These are phyloP conservation scores for Pelosia muscerda DNA, from an alignment of 2,888 invertebrate species.

Conservation along the genomic window DNA sequence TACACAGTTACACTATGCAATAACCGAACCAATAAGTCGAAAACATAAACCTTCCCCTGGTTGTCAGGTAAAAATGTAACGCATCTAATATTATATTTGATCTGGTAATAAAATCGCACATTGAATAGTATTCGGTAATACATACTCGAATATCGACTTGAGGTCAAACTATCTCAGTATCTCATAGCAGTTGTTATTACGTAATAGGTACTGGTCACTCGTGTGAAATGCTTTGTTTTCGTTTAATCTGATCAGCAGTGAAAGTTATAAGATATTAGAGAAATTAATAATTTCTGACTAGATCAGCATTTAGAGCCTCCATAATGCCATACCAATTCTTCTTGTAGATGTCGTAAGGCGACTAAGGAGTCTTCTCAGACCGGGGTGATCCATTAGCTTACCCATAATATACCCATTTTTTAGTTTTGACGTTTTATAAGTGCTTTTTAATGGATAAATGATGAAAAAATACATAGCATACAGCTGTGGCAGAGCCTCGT, in stretches of 20 bases:
- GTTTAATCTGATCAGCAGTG: conserved; percentile 43
- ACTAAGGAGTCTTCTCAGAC: too few relatives aligned
- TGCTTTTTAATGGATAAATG: too few relatives aligned
- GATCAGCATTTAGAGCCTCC: too few relatives aligned
- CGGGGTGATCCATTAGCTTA: too few relatives aligned
- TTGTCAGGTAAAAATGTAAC: too few relatives aligned
- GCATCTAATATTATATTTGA: not conserved
- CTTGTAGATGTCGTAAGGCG: too few relatives aligned
- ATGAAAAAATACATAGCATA: too few relatives aligned
- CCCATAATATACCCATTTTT: too few relatives aligned
- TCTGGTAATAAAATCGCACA: not conserved
- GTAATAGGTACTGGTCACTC: conserved; percentile 14
- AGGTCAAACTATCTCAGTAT: conserved; percentile 8
- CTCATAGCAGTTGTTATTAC: conserved; percentile 27
- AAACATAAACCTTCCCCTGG: too few relatives aligned
- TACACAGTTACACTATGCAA: not conserved
- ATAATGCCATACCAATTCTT: too few relatives aligned
- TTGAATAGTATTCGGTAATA: not conserved
- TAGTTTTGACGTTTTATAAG: too few relatives aligned
- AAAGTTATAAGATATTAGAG: conserved; percentile 48
- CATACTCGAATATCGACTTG: not conserved
- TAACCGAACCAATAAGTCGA: not conserved
- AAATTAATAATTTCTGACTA: conserved; percentile 38
- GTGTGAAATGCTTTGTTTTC: conserved; percentile 32
- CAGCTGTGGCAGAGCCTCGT: too few relatives aligned